Evolutionary conservation across 2,113 vertebrate species (phyloP).

Genomic region (Chionodraco myersi): DNA sequence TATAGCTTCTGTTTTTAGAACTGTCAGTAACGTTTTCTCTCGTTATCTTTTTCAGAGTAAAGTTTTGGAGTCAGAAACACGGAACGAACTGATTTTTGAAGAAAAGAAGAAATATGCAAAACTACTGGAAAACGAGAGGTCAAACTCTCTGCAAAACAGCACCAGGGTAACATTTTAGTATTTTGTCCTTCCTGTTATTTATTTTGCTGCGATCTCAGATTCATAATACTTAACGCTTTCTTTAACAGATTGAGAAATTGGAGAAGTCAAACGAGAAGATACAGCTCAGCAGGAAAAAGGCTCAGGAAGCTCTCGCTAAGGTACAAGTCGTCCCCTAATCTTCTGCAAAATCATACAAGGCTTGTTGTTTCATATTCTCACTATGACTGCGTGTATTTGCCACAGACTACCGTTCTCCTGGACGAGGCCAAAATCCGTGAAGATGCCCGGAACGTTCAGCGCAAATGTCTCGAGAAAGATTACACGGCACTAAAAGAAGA

Average conservation of each 20-base stretch:
- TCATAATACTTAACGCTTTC: neutral
- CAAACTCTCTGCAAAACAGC: constrained; percentile 84
- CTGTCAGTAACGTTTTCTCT: neutral
- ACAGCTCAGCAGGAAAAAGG: constrained; percentile 85
- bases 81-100: constrained; percentile 81
- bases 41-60: constrained; percentile 73
- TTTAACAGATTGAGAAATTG: constrained; percentile 86
- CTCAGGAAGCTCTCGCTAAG: constrained; percentile 90
- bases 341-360: neutral
- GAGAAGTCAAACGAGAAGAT: constrained; percentile 89
- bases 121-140: constrained; percentile 84
- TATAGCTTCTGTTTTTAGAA: neutral
- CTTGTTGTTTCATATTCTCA: neutral
- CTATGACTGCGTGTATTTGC: neutral
- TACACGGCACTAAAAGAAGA: constrained; percentile 88
- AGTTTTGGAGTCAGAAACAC: constrained; percentile 83
- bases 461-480: constrained; percentile 88
- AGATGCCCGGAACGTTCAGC: constrained; percentile 89
- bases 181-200: neutral
- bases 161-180: constrained; percentile 80
- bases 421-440: constrained; percentile 93
- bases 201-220: neutral
- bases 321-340: constrained; percentile 72
- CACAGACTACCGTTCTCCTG: constrained; percentile 89
- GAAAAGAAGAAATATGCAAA: constrained; percentile 81